Evolutionary conservation across 2,888 invertebrate species (phyloP), one percentile per base, ranked within the genome.

Genomic region (Cryptocheilus praepositus): DNA sequence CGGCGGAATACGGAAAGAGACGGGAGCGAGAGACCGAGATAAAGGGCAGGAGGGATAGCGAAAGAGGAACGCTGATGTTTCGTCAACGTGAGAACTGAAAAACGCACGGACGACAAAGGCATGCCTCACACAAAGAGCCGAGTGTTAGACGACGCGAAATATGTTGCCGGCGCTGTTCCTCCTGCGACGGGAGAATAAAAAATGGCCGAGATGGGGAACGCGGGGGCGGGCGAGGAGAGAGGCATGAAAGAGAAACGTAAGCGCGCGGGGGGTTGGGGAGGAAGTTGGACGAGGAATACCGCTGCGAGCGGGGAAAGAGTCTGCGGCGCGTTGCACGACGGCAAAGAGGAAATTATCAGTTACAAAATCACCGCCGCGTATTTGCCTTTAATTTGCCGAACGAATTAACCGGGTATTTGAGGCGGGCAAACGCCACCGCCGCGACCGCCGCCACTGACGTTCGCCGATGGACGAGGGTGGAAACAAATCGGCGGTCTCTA

Each of bases 341-440:
- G 44, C 57, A 55, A 46, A 44, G 61, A 43, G 64, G 70, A 74
- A 75, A 75, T 77, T 64, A 80, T 78, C 73, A 70, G 68, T 75
- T 67, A 75, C 52, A 67, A 75, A 79, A 75, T 78, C 73, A 70
- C 57, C 59, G 64, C 55, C 61, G 64, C 65, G 67, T 83, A 82
- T 85, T 84, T 85, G 77, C 76, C 72, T 85, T 83, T 77, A 83
- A 85, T 84, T 80, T 79, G 72, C 65, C 62, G 67, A 64, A 69
- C 72, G 79, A 78, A 81, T 84, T 77, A 80, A 71, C 73, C 67
- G 63, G 75, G 46, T 70, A 74, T 83, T 83, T 79, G 81, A 73
- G 71, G 67, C 67, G 65, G 52, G 70, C 74, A 73, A 79, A 73
- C 74, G 74, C 54, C 62, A 46, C 62, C 59, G 53, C 54, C 36